phyloP scores from a whole-genome alignment of 2,113 vertebrate species.

The Paradoxurus hermaphroditus region DNA sequence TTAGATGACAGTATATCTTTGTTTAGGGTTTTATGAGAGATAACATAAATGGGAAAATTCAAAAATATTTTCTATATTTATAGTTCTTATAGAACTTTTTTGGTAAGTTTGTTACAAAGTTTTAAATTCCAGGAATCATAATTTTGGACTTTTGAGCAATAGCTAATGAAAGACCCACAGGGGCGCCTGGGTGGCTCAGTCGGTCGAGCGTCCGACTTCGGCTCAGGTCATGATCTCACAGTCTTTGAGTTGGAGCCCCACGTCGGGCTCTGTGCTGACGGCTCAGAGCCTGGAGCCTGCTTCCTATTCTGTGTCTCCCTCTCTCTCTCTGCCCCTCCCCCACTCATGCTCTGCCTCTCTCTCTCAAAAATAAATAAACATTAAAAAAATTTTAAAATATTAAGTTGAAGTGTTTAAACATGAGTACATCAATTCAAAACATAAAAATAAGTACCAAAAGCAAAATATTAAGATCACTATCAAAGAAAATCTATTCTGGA shows the following conservation, averaged over 20 bases:
- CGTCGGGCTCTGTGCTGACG: too few relatives aligned
- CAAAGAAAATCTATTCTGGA: neutral
- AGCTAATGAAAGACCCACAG: neutral
- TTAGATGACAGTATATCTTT: neutral
- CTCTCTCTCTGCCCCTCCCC: too few relatives aligned
- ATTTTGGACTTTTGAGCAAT: neutral
- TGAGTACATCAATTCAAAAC: neutral
- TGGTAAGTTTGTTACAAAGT: neutral
- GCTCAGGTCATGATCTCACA: too few relatives aligned
- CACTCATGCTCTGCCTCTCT: too few relatives aligned
- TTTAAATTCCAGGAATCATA: neutral
- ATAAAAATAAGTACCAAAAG: neutral
- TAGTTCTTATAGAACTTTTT: neutral
- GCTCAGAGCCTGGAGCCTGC: too few relatives aligned
- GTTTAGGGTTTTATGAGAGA: neutral
- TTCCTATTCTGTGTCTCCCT: too few relatives aligned
- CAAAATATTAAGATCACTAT: neutral
- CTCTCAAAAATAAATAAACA: too few relatives aligned
- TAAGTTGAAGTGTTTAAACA: neutral
- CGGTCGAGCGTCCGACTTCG: too few relatives aligned
- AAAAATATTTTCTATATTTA: neutral
- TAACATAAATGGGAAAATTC: neutral
- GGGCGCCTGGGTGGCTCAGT: too few relatives aligned
- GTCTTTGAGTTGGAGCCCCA: too few relatives aligned
- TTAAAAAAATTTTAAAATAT: slow-evolving; percentile 7